A percentile compares a stretch with the other conserved stretches of the same genome.
phyloP scores from a whole-genome alignment of 2,113 vertebrate species.

The Planiliza haematocheilus region DNA sequence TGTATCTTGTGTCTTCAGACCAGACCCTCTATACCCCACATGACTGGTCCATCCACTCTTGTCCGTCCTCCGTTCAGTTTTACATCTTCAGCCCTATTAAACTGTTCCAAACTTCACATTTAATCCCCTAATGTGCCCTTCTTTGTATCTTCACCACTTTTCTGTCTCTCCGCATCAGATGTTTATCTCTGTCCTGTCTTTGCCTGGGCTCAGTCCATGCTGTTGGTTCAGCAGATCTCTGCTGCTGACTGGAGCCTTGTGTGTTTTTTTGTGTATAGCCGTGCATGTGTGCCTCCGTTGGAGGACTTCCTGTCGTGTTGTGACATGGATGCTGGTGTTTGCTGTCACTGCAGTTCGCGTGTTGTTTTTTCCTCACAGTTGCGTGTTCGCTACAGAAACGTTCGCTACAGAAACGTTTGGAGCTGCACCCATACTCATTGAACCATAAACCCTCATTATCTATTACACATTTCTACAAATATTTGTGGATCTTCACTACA shows the following conservation, averaged over 20 bases:
- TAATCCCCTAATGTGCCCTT: neutral
- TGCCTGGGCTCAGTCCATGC: slow-evolving; percentile 3
- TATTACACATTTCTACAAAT: too few species aligned
- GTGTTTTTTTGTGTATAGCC: slow-evolving; percentile 19
- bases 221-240: slow-evolving; percentile 74
- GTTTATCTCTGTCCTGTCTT: slow-evolving; percentile 56
- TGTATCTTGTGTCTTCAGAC: slow-evolving; percentile 27
- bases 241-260: slow-evolving; percentile 71
- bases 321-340: slow-evolving; percentile 49
- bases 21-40: slow-evolving; percentile 14
- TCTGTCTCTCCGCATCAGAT: slow-evolving; percentile 49
- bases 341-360: slow-evolving; percentile 59
- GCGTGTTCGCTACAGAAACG: neutral
- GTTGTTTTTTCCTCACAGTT: slow-evolving; percentile 6
- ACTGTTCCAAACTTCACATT: slow-evolving; percentile 18
- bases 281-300: slow-evolving; percentile 3
- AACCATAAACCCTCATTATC: neutral
- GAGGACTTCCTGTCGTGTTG: slow-evolving; percentile 50
- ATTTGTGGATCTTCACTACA: too few species aligned
- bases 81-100: slow-evolving; percentile 13
- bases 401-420: neutral
- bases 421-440: neutral
- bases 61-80: neutral
- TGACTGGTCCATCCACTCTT: neutral
- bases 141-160: slow-evolving; percentile 29